Percentiles rank a stretch among this genome's conserved stretches.
Conservation (phyloP, 2,888 invertebrate species). For the Nematopogon swammerdamellus region DNA sequence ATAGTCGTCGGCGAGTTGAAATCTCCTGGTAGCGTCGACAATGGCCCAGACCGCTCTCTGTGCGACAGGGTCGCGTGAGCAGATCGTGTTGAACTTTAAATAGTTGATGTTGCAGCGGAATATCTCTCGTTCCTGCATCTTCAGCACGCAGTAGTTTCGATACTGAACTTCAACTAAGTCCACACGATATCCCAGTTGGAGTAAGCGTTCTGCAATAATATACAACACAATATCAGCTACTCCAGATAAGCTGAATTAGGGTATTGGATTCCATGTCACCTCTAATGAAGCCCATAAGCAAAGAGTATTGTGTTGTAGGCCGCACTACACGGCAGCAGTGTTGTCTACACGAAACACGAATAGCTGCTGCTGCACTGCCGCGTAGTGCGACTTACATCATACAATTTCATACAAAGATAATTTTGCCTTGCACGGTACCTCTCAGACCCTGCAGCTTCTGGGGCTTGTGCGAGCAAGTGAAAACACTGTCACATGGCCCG, state of each 20-base stretch:
- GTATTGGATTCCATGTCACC: too few species aligned
- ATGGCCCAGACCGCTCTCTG: slow-evolving; percentile 29
- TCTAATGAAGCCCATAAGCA: too few species aligned
- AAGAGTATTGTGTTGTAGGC: too few species aligned
- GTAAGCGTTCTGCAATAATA: slow-evolving; percentile 26
- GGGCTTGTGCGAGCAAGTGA: slow-evolving; percentile 25
- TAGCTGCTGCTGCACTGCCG: too few species aligned
- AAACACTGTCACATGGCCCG: slow-evolving; percentile 28
- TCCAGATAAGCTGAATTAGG: too few species aligned
- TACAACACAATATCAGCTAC: background rate
- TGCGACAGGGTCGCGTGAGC: slow-evolving; percentile 25
- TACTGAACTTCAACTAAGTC: slow-evolving; percentile 24
- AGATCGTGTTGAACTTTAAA: slow-evolving; percentile 27
- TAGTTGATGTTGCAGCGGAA: slow-evolving; percentile 39
- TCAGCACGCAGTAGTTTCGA: slow-evolving; percentile 30
- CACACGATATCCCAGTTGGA: slow-evolving; percentile 28
- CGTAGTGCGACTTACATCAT: too few species aligned
- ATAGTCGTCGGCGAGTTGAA: slow-evolving; percentile 23
- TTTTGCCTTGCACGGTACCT: too few species aligned
- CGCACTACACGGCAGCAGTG: too few species aligned
- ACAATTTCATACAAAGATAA: too few species aligned
- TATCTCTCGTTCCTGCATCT: slow-evolving; percentile 36
- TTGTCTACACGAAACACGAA: too few species aligned
- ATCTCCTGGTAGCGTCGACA: slow-evolving; percentile 20
- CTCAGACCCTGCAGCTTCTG: slow-evolving; percentile 28